These are phyloP conservation scores for Heliconius cydno DNA, from an alignment of 2,888 invertebrate genomes.

Conservation along the genomic window DNA sequence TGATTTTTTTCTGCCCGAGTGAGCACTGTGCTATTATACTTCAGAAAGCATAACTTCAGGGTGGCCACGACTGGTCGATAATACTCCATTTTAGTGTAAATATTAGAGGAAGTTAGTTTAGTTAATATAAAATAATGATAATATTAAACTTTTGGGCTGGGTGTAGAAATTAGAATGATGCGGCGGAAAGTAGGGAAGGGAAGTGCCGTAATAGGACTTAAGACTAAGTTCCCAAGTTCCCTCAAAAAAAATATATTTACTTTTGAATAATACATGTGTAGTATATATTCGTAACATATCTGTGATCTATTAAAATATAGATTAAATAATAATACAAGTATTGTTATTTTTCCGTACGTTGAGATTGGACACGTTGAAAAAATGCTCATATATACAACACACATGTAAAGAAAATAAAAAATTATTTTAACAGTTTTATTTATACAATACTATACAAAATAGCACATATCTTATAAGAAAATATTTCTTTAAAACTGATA, in stretches of 20 bases:
- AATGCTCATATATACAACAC: too few species aligned
- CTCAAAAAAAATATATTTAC: not conserved
- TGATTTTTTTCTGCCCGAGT: too few species aligned
- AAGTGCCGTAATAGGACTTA: not conserved
- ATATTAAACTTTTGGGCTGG: too few species aligned
- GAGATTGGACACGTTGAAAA: not conserved
- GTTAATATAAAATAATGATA: not conserved
- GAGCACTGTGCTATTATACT: too few species aligned
- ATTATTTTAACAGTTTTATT: conserved; percentile 1
- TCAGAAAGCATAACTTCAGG: too few species aligned
- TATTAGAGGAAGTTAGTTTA: not conserved
- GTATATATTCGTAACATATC: not conserved
- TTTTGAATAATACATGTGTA: not conserved
- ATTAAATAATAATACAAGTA: not conserved
- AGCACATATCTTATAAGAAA: not conserved
- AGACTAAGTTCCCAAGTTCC: not conserved
- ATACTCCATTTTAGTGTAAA: too few species aligned
- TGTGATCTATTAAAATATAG: conserved; percentile 2
- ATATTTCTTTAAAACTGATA: not conserved
- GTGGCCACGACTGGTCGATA: too few species aligned
- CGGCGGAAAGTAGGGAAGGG: not conserved
- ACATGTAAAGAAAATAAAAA: not conserved
- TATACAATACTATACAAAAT: not conserved
- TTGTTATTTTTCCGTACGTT: not conserved
- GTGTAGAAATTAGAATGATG: not conserved